These are phyloP conservation scores for Hippocampus zosterae DNA, from an alignment of 2,113 vertebrate species.

Conservation along the genomic window DNA sequence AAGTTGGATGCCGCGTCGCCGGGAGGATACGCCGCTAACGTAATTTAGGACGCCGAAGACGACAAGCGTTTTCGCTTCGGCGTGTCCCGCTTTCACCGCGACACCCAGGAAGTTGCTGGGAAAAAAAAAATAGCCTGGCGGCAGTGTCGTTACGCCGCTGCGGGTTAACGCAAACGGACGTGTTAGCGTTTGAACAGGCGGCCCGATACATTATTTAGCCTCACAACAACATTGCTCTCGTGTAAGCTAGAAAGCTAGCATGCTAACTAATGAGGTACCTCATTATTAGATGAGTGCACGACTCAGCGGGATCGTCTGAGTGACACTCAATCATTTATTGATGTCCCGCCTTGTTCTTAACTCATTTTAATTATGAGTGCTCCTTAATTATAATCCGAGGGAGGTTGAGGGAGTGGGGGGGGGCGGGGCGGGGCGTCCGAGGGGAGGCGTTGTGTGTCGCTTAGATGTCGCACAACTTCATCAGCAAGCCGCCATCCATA, in stretches of 20 bases:
- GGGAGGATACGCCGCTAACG: conserved; percentile 64
- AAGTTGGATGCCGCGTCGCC: conserved; percentile 65
- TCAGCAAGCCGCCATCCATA: conserved; percentile 65
- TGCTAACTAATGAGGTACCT: conserved; percentile 2
- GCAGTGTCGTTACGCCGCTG: conserved; percentile 9
- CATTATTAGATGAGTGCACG: conserved; percentile 32
- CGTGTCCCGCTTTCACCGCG: conserved; percentile 15
- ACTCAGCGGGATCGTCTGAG: conserved; percentile 38
- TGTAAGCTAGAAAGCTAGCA: conserved; percentile 20
- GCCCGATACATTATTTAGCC: conserved; percentile 27
- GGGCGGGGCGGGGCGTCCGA: conserved; percentile 16
- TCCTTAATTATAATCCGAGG: conserved; percentile 58
- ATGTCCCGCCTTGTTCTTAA: conserved; percentile 61
- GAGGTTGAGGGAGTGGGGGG: conserved; percentile 36
- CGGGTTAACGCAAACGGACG: conserved; percentile 29
- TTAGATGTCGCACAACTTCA: conserved; percentile 71
- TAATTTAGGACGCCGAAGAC: conserved; percentile 61
- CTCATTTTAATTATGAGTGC: conserved; percentile 66
- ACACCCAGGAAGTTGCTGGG: conserved; percentile 48
- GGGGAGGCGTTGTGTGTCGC: conserved; percentile 61
- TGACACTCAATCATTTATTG: conserved; percentile 64
- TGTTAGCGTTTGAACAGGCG: conserved; percentile 28
- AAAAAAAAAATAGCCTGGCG: conserved; percentile 41
- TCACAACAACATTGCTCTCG: conserved; percentile 22
- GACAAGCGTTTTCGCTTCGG: conserved; percentile 37